These are phyloP conservation scores for Clivina fossor DNA, from an alignment of 2,888 invertebrate species.

Conservation along the genomic window DNA sequence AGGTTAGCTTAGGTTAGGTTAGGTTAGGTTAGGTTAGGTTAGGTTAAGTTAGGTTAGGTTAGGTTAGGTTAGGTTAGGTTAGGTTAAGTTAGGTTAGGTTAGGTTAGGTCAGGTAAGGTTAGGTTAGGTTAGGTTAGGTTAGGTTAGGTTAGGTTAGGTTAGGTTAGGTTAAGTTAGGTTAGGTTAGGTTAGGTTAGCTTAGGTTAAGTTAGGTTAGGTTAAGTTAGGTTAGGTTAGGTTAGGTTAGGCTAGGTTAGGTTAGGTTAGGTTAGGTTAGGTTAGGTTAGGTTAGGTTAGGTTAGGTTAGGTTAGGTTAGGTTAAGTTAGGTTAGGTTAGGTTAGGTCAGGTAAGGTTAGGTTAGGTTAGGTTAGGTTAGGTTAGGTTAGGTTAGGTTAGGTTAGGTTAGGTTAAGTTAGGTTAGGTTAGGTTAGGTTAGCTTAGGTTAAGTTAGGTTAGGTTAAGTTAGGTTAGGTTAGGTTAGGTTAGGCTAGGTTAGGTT, in stretches of 20 bases:
- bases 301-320: conserved; percentile 17
- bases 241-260: conserved; percentile 1
- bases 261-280: conserved; percentile 17
- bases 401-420: conserved; percentile 16
- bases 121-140: neutral
- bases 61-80: conserved; percentile 7
- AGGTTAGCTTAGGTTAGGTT: conserved; percentile 6
- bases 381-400: conserved; percentile 16
- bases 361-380: conserved; percentile 27
- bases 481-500: conserved; percentile 32
- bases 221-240: conserved; percentile 1
- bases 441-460: conserved; percentile 35
- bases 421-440: conserved; percentile 33
- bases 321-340: conserved; percentile 10
- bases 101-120: no score
- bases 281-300: conserved; percentile 17
- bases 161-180: conserved; percentile 1
- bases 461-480: conserved; percentile 29
- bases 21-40: conserved; percentile 7
- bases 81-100: conserved; percentile 6
- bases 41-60: conserved; percentile 6
- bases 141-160: neutral
- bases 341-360: no score
- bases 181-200: neutral
- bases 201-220: conserved; percentile 1